Evolutionary conservation across 1,140 invertebrate species (phyloP).

Genomic region (Trachelipus rathkii): DNA sequence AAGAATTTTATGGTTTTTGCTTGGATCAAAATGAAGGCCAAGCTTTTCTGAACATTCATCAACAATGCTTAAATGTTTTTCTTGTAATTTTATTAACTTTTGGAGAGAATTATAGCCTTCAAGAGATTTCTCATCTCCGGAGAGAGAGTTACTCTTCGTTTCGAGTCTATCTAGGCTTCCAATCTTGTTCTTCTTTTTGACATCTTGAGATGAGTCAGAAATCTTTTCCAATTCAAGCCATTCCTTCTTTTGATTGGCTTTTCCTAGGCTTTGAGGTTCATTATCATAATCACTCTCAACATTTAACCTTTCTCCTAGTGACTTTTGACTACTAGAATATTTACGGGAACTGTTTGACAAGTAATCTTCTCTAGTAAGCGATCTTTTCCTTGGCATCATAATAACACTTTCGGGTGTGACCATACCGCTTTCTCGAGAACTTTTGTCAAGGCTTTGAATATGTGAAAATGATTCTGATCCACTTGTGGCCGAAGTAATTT

Average conservation of each 20-base stretch:
- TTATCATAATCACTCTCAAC: neutral
- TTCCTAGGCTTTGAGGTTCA: neutral
- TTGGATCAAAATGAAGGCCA: conserved; percentile 45
- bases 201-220: neutral
- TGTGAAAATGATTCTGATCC: neutral
- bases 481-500: conserved; percentile 22
- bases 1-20: conserved; percentile 43
- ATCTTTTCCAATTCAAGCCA: neutral
- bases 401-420: conserved; percentile 41
- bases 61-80: conserved; percentile 36
- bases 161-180: neutral
- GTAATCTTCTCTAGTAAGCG: conserved; percentile 37
- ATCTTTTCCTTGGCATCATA: conserved; percentile 39
- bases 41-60: conserved; percentile 32
- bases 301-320: neutral
- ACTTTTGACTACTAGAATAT: neutral
- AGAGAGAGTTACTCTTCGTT: neutral
- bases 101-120: conserved; percentile 44
- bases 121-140: conserved; percentile 31
- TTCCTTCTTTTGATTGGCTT: neutral
- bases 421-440: conserved; percentile 35
- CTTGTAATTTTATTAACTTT: conserved; percentile 37
- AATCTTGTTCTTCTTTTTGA: neutral
- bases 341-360: neutral
- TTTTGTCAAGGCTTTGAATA: conserved; percentile 36